A percentile compares a stretch with the other conserved stretches of the same genome.
phyloP scores from a whole-genome alignment of 2,888 invertebrate genomes.

The Meganola albula region DNA sequence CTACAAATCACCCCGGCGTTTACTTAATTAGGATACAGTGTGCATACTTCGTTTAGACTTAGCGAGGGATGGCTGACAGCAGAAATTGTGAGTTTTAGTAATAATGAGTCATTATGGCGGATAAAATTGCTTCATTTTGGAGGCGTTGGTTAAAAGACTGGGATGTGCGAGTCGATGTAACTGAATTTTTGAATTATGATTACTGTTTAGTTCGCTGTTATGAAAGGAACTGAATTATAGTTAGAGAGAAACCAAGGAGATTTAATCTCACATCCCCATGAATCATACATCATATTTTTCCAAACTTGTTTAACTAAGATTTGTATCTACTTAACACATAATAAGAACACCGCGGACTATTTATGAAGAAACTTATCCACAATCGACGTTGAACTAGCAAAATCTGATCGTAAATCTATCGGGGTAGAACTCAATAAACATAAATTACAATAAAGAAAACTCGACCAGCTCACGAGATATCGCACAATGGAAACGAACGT shows the following conservation, averaged over 20 bases:
- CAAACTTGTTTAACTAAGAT: no score
- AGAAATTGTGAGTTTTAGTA: slow-evolving; percentile 13
- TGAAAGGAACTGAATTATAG: no score
- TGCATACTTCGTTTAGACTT: slow-evolving; percentile 19
- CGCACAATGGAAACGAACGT: slow-evolving; percentile 18
- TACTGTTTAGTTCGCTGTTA: no score
- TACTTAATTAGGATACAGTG: slow-evolving; percentile 38
- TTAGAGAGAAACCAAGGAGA: no score
- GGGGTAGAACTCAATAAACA: slow-evolving; percentile 19
- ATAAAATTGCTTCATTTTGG: not conserved
- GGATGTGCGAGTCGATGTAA: no score
- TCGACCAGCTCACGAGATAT: slow-evolving; percentile 19
- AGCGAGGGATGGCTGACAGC: slow-evolving; percentile 10
- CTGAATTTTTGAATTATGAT: no score
- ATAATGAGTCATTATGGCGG: slow-evolving; percentile 8
- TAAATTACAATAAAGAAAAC: slow-evolving; percentile 40
- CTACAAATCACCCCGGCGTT: slow-evolving; percentile 37
- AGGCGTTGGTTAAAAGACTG: not conserved
- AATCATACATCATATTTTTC: no score
- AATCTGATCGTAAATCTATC: slow-evolving; percentile 21
- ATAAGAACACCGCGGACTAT: not conserved
- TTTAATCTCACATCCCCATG: no score
- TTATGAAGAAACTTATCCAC: slow-evolving; percentile 12
- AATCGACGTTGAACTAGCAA: slow-evolving; percentile 20
- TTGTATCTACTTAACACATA: not conserved